Base-by-base conservation (phyloP, 53 echinoderm and acorn worm species). In the Holothuria leucospilota region DNA sequence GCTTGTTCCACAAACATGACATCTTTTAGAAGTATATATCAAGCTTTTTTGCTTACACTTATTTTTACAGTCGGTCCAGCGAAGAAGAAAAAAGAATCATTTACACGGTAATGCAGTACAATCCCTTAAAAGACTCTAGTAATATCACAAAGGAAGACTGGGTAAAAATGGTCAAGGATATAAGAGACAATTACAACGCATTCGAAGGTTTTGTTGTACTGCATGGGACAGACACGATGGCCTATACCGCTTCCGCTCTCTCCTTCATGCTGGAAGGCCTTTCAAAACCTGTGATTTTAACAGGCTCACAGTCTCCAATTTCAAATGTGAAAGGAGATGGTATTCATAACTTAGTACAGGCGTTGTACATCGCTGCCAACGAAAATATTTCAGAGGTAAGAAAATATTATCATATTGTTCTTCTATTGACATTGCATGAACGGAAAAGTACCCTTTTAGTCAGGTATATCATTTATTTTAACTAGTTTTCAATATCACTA, bases 221-320 rank as follows among this genome's bases (percentile, higher is more conserved):
- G 1, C 89, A 85, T 39, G 89, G 89, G 8, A 89, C 84, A 15
- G 89, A 89, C 73, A 89, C 89, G 2, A 89, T 89, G 89, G 73
- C 84, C 14, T 89, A 85, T 62, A 89, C 89, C 5, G 89, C 89
- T 10, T 85, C 89, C 9, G 74, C 74, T 39, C 69, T 89, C 28
- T 89, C 89, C 4, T 89, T 89, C 84, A 89, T 85, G 84, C 15
- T 89, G 13, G 63, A 89, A 62, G 85, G 60, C 59, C 72, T 89
- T 23, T 25, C 59, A 41, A 89, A 89, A n/a, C 89, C 89, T 27
- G 73, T 89, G 7, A 62, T 89, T 12, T 26, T 89, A 39, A 89
- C 84, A 11, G 89, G 89, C 24, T 68, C 89, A 12, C 84, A 84
- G 41, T 26, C 72, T 23, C 89, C 84, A 24, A n/a, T 85, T 11